phyloP scores from a whole-genome alignment of 1,140 invertebrate genomes.

The Calephelis nemesis region DNA sequence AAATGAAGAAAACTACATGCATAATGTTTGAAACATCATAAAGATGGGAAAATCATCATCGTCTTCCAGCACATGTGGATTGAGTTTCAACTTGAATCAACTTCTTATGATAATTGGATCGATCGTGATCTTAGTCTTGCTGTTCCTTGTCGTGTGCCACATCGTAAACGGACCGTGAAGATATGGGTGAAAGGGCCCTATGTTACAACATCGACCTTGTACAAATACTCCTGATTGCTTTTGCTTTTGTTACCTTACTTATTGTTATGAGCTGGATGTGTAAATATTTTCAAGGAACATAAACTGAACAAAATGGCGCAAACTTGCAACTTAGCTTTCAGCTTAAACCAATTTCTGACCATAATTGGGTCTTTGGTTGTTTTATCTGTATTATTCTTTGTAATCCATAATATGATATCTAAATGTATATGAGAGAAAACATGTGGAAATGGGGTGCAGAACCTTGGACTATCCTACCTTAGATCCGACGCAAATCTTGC shows the following conservation, averaged over 20 bases:
- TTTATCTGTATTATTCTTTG: constrained; percentile 35
- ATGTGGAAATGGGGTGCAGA: not conserved
- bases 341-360: constrained; percentile 34
- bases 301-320: constrained; percentile 19
- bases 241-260: constrained; percentile 53
- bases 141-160: constrained; percentile 59
- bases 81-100: constrained; percentile 52
- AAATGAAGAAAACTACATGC: not conserved
- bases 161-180: constrained; percentile 46
- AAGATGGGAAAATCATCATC: not conserved
- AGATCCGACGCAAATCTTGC: constrained; percentile 29
- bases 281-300: constrained; percentile 51
- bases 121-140: constrained; percentile 52
- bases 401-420: constrained; percentile 33
- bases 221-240: constrained; percentile 49
- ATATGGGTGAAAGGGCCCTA: constrained; percentile 34
- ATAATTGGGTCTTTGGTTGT: constrained; percentile 38
- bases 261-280: constrained; percentile 61
- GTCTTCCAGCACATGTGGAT: constrained; percentile 24
- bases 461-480: not conserved
- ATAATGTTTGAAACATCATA: not conserved
- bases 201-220: constrained; percentile 47
- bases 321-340: constrained; percentile 23
- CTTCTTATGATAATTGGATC: constrained; percentile 56
- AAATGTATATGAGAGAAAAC: constrained; percentile 16